phyloP scores from a whole-genome alignment of 2,113 vertebrate species.

The Sander lucioperca region DNA sequence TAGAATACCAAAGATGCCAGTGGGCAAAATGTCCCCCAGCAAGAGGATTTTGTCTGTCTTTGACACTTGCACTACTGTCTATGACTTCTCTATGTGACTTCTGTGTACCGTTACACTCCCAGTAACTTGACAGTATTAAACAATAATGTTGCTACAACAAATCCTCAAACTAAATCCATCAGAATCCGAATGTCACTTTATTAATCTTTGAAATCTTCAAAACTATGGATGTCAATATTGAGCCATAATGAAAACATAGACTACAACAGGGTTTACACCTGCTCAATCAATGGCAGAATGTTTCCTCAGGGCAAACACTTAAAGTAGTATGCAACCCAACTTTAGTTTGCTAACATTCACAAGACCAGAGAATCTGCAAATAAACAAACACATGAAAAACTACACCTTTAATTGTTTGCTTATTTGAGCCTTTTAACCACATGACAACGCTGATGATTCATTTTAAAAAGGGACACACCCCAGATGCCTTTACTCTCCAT shows the following conservation, averaged over 20 bases:
- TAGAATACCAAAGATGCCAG: too few relatives aligned
- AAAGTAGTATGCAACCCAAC: not conserved
- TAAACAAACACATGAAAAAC: not conserved
- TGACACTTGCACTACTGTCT: too few relatives aligned
- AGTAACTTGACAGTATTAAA: not conserved
- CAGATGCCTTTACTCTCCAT: not conserved
- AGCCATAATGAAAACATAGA: not conserved
- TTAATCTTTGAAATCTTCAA: too few relatives aligned
- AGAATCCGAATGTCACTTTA: not conserved
- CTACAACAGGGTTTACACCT: not conserved
- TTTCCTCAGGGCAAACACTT: too few relatives aligned
- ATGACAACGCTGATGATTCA: not conserved
- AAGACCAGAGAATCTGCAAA: not conserved
- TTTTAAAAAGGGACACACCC: not conserved
- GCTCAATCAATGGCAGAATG: too few relatives aligned
- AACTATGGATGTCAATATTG: not conserved
- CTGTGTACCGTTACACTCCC: not conserved
- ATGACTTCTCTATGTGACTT: too few relatives aligned
- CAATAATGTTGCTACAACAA: not conserved
- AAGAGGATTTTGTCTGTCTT: too few relatives aligned
- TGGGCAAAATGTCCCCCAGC: too few relatives aligned
- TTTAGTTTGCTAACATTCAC: not conserved
- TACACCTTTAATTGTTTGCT: not conserved
- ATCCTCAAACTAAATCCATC: not conserved
- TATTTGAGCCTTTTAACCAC: not conserved